These are phyloP conservation scores for Tachina fera DNA, from an alignment of 2,888 invertebrate species.

Conservation along the genomic window DNA sequence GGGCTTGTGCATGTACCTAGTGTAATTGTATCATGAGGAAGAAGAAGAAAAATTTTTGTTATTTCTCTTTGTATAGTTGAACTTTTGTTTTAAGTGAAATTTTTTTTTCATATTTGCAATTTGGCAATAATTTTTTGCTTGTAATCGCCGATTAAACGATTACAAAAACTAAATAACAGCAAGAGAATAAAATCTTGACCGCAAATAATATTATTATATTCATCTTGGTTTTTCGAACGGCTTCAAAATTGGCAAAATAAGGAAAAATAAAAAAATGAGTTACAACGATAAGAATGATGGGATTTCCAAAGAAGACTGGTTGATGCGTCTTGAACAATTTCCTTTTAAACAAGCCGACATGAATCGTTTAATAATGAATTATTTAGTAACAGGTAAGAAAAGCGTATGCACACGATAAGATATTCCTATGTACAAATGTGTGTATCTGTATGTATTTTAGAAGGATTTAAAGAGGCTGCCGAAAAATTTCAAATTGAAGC, in stretches of 20 bases:
- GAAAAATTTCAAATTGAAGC: slow-evolving; percentile 98
- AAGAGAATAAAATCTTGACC: slow-evolving; percentile 6
- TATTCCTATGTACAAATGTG: background rate
- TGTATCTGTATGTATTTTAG: slow-evolving; percentile 82
- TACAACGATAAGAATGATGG: slow-evolving; percentile 82
- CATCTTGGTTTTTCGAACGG: slow-evolving; percentile 74
- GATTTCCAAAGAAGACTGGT: slow-evolving; percentile 82
- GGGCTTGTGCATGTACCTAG: no score
- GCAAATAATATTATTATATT: slow-evolving; percentile 36
- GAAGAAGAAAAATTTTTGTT: slow-evolving; percentile 53
- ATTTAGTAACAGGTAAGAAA: slow-evolving; percentile 94
- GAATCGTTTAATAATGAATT: slow-evolving; percentile 99
- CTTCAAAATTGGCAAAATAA: slow-evolving; percentile 82
- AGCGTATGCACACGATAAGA: background rate
- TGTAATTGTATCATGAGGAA: no score
- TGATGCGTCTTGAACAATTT: slow-evolving; percentile 82
- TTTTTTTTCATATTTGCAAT: slow-evolving; percentile 9
- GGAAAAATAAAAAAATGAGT: slow-evolving; percentile 81
- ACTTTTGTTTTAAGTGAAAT: slow-evolving; percentile 63
- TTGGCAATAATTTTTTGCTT: slow-evolving; percentile 57
- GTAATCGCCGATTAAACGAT: slow-evolving; percentile 46
- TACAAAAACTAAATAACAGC: slow-evolving; percentile 13
- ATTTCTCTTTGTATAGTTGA: slow-evolving; percentile 54
- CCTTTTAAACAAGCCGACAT: slow-evolving; percentile 95
- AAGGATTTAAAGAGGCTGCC: slow-evolving; percentile 98